Conservation (phyloP, 92 coral and sea anemone species). For the Porites divaricata region DNA sequence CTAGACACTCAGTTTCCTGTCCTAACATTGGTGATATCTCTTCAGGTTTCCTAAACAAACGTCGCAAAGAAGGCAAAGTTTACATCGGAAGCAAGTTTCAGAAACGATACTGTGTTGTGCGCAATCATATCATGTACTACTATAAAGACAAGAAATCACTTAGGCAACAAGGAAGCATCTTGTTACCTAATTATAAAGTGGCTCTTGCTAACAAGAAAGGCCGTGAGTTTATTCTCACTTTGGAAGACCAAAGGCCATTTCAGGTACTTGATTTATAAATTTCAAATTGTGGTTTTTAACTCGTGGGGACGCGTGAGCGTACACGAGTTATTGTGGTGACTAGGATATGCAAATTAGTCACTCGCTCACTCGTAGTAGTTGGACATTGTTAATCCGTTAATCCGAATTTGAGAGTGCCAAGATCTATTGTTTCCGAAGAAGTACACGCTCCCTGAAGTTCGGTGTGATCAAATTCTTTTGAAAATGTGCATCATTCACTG, state of each 20-base stretch:
- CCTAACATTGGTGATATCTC: background rate
- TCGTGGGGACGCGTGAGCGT: too few relatives aligned
- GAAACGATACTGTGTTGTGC: constrained; percentile 84
- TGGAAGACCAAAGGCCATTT: constrained; percentile 66
- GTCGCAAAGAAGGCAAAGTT: constrained; percentile 72
- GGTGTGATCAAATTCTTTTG: too few relatives aligned
- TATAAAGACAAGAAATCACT: constrained; percentile 61
- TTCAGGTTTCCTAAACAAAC: constrained; percentile 78
- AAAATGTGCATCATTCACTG: too few relatives aligned
- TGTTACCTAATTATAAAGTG: constrained; percentile 77
- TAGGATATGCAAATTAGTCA: too few relatives aligned
- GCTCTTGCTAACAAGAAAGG: constrained; percentile 48
- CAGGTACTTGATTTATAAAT: constrained; percentile 45
- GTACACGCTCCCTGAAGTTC: too few relatives aligned
- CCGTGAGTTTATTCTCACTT: constrained; percentile 59
- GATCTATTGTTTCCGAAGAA: too few relatives aligned
- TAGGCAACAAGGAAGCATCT: constrained; percentile 80
- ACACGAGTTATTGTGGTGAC: too few relatives aligned
- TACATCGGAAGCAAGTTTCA: constrained; percentile 80
- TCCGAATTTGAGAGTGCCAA: too few relatives aligned
- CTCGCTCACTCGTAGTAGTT: too few relatives aligned
- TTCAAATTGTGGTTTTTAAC: background rate
- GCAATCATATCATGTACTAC: constrained; percentile 82
- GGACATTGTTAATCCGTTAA: too few relatives aligned
- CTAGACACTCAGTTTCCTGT: background rate